These are phyloP conservation scores for Trematomus bernacchii DNA, from an alignment of 2,797 vertebrate genomes.

Conservation along the genomic window DNA sequence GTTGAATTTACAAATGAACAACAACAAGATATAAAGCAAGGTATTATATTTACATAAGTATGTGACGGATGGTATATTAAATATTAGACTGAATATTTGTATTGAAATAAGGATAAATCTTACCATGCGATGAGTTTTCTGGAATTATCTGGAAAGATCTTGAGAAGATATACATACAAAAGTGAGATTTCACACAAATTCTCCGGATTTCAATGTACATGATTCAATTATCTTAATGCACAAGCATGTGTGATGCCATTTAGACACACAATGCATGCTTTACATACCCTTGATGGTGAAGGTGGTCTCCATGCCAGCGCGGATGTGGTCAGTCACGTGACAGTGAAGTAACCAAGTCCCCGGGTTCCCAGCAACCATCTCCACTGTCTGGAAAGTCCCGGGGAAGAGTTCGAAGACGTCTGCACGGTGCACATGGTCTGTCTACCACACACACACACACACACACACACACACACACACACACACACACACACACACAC, in stretches of 20 bases:
- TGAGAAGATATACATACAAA: conserved; percentile 19
- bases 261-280: background rate
- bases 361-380: conserved; percentile 90
- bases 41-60: no score
- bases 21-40: no score
- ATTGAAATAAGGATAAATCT: conserved; percentile 16
- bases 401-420: conserved; percentile 96
- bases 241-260: background rate
- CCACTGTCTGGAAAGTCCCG: conserved; percentile 93
- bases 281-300: conserved; percentile 81
- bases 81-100: background rate
- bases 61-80: no score
- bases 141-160: conserved; percentile 48
- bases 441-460: conserved; percentile 77
- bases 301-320: conserved; percentile 95
- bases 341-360: conserved; percentile 97
- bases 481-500: conserved; percentile 12
- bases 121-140: conserved; percentile 45
- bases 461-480: background rate
- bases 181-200: conserved; percentile 5
- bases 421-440: conserved; percentile 88
- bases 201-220: background rate
- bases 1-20: no score
- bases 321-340: conserved; percentile 93
- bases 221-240: background rate